These are phyloP conservation scores for Brachypalpus laphriformis DNA, from an alignment of 2,888 invertebrate genomes.

Conservation along the genomic window DNA sequence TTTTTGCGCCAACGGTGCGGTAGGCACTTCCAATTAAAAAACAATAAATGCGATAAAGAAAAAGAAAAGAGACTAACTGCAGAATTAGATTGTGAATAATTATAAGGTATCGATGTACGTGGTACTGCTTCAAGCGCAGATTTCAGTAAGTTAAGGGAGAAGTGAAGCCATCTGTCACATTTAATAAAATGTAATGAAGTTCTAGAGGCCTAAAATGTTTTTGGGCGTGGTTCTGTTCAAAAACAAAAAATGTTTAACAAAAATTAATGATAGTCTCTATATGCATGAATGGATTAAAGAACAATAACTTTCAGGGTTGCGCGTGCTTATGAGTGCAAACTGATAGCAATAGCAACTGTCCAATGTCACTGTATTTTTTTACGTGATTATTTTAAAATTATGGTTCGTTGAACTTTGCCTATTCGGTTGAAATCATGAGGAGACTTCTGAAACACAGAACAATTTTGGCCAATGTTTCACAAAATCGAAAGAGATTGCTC, in stretches of 20 bases:
- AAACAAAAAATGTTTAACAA: not conserved
- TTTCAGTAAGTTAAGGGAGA: not conserved
- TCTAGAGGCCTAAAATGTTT: not conserved
- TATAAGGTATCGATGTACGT: not conserved
- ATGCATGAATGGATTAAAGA: not conserved
- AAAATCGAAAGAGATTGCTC: too few relatives aligned
- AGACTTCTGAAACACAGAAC: too few relatives aligned
- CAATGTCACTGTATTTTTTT: not conserved
- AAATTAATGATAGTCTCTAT: not conserved
- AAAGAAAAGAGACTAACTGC: not conserved
- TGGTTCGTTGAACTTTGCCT: not conserved
- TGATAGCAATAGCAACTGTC: not conserved
- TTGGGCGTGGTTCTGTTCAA: not conserved
- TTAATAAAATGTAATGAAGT: not conserved
- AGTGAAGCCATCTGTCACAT: conserved; percentile 14
- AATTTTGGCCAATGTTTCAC: too few relatives aligned
- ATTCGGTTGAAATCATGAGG: not conserved
- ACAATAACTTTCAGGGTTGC: not conserved
- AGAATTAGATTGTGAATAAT: conserved; percentile 1
- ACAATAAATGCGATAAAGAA: conserved; percentile 17
- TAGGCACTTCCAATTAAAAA: conserved; percentile 23
- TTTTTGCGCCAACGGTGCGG: conserved; percentile 17
- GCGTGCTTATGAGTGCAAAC: not conserved
- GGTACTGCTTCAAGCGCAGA: not conserved
- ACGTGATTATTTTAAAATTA: not conserved